Conservation (phyloP, 2,888 invertebrate species). For the Drosophila trichaetosa region DNA sequence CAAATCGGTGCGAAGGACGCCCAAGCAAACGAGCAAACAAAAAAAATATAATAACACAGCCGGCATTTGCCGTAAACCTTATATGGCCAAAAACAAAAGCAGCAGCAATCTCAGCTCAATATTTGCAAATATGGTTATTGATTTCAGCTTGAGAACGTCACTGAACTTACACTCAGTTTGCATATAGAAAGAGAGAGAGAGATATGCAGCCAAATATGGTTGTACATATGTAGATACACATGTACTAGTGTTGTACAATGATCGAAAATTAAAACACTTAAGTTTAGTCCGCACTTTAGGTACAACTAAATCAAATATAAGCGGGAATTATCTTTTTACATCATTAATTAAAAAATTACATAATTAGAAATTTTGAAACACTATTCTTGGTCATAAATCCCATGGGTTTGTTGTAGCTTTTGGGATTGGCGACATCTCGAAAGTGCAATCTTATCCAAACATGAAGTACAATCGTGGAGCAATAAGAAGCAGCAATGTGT, state of each 20-base stretch:
- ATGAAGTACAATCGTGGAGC: constrained; percentile 42
- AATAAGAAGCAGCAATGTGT: constrained; percentile 4
- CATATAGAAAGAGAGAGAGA: not conserved
- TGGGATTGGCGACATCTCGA: constrained; percentile 6
- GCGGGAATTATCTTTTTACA: not conserved
- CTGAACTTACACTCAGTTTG: constrained; percentile 8
- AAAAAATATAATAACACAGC: constrained; percentile 10
- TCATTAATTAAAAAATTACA: not conserved
- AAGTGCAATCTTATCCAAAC: constrained; percentile 65
- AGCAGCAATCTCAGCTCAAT: constrained; percentile 22
- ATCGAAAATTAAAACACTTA: not conserved
- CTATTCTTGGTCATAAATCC: too few relatives aligned
- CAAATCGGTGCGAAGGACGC: constrained; percentile 71
- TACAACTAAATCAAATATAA: not conserved
- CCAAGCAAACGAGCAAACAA: constrained; percentile 45
- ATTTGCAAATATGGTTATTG: constrained; percentile 70
- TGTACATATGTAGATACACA: not conserved
- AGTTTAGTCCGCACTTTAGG: not conserved
- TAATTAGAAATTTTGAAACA: not conserved
- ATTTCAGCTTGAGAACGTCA: constrained; percentile 41
- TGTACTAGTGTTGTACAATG: not conserved
- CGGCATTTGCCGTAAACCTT: constrained; percentile 56
- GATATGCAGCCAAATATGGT: constrained; percentile 2
- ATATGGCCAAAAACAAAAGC: constrained; percentile 63
- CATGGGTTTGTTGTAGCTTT: not conserved